Evolutionary conservation across 2,797 vertebrate species (phyloP).

Genomic region (Rhincodon typus): DNA sequence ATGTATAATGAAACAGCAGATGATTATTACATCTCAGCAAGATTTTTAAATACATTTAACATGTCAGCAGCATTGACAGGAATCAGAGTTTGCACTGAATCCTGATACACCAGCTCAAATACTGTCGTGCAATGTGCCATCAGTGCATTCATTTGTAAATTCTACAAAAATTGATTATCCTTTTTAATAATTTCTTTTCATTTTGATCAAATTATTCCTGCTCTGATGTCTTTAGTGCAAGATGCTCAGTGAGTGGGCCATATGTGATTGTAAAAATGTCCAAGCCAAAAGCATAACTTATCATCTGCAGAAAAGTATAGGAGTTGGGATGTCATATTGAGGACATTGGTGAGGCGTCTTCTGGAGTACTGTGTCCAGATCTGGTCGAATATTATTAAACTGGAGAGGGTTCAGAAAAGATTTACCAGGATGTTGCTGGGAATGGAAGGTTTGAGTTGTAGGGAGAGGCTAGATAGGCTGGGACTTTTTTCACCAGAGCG

Average conservation of each 20-base stretch:
- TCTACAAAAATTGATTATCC: background rate
- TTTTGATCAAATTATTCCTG: background rate
- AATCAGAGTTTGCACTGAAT: background rate
- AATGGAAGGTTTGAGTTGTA: no score
- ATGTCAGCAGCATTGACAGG: background rate
- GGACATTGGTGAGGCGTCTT: no score
- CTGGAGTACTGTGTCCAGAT: no score
- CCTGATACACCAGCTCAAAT: background rate
- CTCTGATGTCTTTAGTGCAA: background rate
- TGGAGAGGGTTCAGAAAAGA: no score
- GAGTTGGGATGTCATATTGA: no score
- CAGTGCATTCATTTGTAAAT: background rate
- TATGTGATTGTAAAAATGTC: background rate
- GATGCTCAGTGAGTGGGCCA: background rate
- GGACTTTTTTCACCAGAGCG: no score
- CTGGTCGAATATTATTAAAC: no score
- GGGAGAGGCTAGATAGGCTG: no score
- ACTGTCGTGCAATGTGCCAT: background rate
- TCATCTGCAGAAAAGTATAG: background rate
- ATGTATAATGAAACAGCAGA: background rate
- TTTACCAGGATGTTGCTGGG: no score
- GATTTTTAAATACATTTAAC: background rate
- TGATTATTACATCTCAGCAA: background rate
- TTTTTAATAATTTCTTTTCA: background rate
- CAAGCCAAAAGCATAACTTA: background rate